Conservation (phyloP, 2,113 vertebrate species). For the Rana temporaria region DNA sequence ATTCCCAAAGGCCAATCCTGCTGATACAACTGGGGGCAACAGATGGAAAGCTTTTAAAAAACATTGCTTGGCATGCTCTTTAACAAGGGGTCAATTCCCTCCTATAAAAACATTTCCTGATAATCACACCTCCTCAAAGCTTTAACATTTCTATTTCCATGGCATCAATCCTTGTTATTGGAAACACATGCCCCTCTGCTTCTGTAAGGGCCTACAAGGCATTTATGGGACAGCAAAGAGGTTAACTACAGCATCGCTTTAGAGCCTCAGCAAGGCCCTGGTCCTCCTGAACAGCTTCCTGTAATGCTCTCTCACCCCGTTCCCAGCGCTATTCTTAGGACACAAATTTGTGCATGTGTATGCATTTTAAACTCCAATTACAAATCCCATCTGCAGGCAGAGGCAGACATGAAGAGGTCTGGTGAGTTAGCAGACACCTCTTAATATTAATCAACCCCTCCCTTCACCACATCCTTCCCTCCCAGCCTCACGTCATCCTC, state of each 20-base stretch:
- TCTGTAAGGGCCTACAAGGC: slow-evolving; percentile 30
- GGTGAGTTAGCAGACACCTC: slow-evolving; percentile 53
- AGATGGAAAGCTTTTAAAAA: slow-evolving; percentile 15
- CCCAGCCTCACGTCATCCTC: slow-evolving; percentile 32
- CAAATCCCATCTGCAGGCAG: slow-evolving; percentile 50
- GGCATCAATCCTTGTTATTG: slow-evolving; percentile 48
- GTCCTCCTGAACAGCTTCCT: slow-evolving; percentile 37
- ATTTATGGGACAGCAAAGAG: slow-evolving; percentile 48
- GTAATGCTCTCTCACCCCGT: slow-evolving; percentile 44
- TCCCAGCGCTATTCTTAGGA: slow-evolving; percentile 50
- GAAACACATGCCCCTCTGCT: slow-evolving; percentile 39
- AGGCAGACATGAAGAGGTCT: slow-evolving; percentile 29
- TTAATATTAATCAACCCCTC: slow-evolving; percentile 55
- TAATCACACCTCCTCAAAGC: slow-evolving; percentile 31
- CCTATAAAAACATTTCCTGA: slow-evolving; percentile 42
- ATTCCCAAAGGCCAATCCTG: neutral
- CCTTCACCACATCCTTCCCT: slow-evolving; percentile 36
- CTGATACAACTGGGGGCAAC: neutral
- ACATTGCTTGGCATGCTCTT: slow-evolving; percentile 1
- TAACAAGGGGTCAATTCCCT: slow-evolving; percentile 34
- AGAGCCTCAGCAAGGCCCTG: slow-evolving; percentile 30
- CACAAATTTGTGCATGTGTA: slow-evolving; percentile 52
- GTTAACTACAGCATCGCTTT: slow-evolving; percentile 47
- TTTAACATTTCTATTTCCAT: slow-evolving; percentile 40
- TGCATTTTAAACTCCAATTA: slow-evolving; percentile 57